phyloP scores from a whole-genome alignment of 2,113 vertebrate genomes.

The Trichomycterus rosablanca region DNA sequence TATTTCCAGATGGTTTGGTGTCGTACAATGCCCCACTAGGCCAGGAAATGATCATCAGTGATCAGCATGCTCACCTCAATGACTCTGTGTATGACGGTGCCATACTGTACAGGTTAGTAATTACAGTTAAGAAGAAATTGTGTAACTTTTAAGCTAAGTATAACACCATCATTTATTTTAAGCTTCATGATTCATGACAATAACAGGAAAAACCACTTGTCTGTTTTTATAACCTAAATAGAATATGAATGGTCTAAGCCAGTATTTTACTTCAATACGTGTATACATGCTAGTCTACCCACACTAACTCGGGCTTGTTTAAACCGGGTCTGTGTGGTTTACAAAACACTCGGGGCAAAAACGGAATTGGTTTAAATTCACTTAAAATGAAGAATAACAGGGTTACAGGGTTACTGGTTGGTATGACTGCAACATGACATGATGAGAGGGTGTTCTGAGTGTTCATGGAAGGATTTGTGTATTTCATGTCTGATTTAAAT shows the following conservation, averaged over 20 bases:
- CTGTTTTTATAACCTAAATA: not conserved
- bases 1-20: conserved; percentile 82
- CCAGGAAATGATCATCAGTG: conserved; percentile 75
- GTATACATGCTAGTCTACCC: conserved; percentile 2
- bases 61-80: conserved; percentile 78
- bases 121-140: not conserved
- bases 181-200: conserved; percentile 3
- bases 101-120: conserved; percentile 81
- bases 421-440: conserved; percentile 51
- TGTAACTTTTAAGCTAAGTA: conserved; percentile 5
- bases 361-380: conserved; percentile 26
- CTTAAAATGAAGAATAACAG: conserved; percentile 11
- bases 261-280: not conserved
- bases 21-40: conserved; percentile 86
- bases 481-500: conserved; percentile 10
- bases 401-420: conserved; percentile 50
- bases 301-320: conserved; percentile 18
- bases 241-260: not conserved
- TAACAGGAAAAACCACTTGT: conserved; percentile 11
- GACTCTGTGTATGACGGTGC: conserved; percentile 95
- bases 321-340: conserved; percentile 7
- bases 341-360: not conserved
- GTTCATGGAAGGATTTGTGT: conserved; percentile 46
- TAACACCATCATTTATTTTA: conserved; percentile 6
- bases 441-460: conserved; percentile 48